These are phyloP conservation scores for Drymonia ruficornis DNA, from an alignment of 2,888 invertebrate genomes.

Conservation along the genomic window DNA sequence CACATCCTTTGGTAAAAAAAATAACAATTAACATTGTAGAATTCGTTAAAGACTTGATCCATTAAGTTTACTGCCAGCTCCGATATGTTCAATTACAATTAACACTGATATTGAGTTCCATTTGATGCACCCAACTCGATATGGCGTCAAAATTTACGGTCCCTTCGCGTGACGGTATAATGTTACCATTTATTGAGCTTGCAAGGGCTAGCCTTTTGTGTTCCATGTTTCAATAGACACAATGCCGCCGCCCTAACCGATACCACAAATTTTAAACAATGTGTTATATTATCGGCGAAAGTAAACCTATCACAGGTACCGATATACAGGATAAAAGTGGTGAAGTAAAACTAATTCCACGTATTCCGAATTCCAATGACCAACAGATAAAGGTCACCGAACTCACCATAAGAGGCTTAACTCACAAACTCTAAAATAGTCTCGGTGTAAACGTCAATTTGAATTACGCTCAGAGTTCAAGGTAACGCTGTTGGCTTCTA, in stretches of 20 bases:
- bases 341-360: slow-evolving; percentile 4
- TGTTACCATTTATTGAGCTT: slow-evolving; percentile 59
- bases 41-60: slow-evolving; percentile 9
- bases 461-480: slow-evolving; percentile 69
- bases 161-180: slow-evolving; percentile 64
- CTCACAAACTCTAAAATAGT: slow-evolving; percentile 50
- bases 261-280: slow-evolving; percentile 66
- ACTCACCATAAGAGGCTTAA: slow-evolving; percentile 45
- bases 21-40: slow-evolving; percentile 2
- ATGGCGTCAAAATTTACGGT: slow-evolving; percentile 42
- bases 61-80: slow-evolving; percentile 6
- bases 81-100: slow-evolving; percentile 27
- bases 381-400: slow-evolving; percentile 47
- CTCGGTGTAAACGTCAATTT: slow-evolving; percentile 53
- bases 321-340: slow-evolving; percentile 1
- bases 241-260: slow-evolving; percentile 60
- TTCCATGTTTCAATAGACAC: slow-evolving; percentile 56
- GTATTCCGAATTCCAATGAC: slow-evolving; percentile 27
- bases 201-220: slow-evolving; percentile 62
- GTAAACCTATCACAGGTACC: slow-evolving; percentile 36
- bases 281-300: slow-evolving; percentile 49
- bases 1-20: background rate
- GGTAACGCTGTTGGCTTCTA: slow-evolving; percentile 51
- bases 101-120: slow-evolving; percentile 25
- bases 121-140: slow-evolving; percentile 24